Base-by-base conservation (phyloP, 2,797 vertebrate species). In the Delichon dasypus region DNA sequence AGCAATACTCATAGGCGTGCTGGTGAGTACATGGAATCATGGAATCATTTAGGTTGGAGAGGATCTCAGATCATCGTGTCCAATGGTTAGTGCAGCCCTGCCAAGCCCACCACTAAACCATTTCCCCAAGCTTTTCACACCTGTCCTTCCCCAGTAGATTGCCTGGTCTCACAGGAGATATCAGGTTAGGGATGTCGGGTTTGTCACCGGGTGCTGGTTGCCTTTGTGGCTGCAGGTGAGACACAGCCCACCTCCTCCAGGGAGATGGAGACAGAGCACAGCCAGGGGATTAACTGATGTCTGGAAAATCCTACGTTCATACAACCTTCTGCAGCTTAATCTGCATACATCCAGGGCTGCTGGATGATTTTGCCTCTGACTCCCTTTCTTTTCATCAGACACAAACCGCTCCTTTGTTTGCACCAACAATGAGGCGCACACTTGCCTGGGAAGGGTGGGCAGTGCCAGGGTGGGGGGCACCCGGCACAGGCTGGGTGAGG, bases 391-490 rank as follows among this genome's bases (percentile, higher is more conserved):
- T 82, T 87, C 5, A 0, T 44, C 93, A 91, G 44, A 54, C 87
- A 91, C 80, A 94, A 86, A 85, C 88, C 4, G 2, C 62, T 91
- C 91, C 94, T 97, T 96, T 97, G 97, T 97, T 89, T 90, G 87
- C 68, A 48, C 78, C 81, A 89, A 95, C 95, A 96, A 95, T 92
- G 92, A 78, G 90, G 88, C 8, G 2, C 72, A 91, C 82, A 74
- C 75, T 97, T 87, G 92, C 87, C 67, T 0, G 16, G 58, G 87
- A 42, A 84, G 93, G 94, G 78, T 91, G 93, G 81, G 87, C 73
- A 96, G 83, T 85, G 77, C 93, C 87, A 89, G 92, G 68, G 85
- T 9, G 22, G 77, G 72, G 95, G 92, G 38, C 55, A 34, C 77
- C 67, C 13, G 2, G 70, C 5, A 10, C 58, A 38, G 76, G 58